Percentiles rank a stretch among this genome's conserved stretches.
Evolutionary conservation across 37 sponge, comb jelly and placozoan species (phyloP).

Genomic region (Theonella swinhoei): DNA sequence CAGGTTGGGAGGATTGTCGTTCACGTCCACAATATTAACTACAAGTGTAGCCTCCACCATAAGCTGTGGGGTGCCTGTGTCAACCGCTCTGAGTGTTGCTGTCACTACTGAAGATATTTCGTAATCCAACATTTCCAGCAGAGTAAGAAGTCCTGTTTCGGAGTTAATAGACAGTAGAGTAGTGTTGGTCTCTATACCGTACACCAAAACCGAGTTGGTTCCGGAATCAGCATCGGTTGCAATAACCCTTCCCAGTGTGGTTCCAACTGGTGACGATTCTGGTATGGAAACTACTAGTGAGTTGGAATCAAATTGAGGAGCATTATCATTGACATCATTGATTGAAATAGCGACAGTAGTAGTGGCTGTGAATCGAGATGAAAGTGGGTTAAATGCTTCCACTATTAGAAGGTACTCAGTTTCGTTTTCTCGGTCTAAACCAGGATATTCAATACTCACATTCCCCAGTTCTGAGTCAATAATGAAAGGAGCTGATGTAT

Average conservation of each 20-base stretch:
- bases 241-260: conserved; percentile 15
- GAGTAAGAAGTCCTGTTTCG: conserved; percentile 32
- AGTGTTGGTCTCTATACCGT: conserved; percentile 11
- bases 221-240: conserved; percentile 58
- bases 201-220: conserved; percentile 35
- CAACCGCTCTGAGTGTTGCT: conserved; percentile 33
- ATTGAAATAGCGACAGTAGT: conserved; percentile 47
- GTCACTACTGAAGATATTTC: conserved; percentile 9
- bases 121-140: conserved; percentile 32
- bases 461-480: conserved; percentile 37
- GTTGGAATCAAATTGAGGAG: conserved; percentile 54
- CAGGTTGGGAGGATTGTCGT: conserved; percentile 35
- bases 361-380: conserved; percentile 32
- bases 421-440: conserved; percentile 46
- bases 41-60: conserved; percentile 21
- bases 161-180: conserved; percentile 36
- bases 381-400: conserved; percentile 52
- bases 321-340: conserved; percentile 50
- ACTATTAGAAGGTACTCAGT: conserved; percentile 6
- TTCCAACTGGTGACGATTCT: conserved; percentile 42
- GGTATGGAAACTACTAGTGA: conserved; percentile 21
- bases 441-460: conserved; percentile 20
- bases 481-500: conserved; percentile 26
- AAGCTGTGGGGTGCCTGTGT: conserved; percentile 52
- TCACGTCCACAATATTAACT: conserved; percentile 24